These are phyloP conservation scores for Grantiella picta DNA, from an alignment of 2,113 vertebrate genomes.

Conservation along the genomic window DNA sequence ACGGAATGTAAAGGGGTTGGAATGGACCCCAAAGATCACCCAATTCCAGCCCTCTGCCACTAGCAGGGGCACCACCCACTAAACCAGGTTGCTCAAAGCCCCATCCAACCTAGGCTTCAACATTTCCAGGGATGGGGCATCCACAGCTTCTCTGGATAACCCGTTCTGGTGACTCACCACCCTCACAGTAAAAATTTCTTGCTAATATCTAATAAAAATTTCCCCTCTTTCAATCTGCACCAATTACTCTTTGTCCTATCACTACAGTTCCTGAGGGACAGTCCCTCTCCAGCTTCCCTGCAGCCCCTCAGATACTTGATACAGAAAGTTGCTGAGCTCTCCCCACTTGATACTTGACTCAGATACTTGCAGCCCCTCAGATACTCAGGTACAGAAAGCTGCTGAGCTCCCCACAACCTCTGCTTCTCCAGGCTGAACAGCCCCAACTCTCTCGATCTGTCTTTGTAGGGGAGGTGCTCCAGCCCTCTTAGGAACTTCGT, in stretches of 20 bases:
- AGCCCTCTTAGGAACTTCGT: neutral
- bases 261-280: neutral
- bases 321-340: neutral
- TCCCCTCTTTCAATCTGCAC: neutral
- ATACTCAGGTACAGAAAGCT: neutral
- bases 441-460: neutral
- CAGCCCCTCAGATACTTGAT: neutral
- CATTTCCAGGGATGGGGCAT: neutral
- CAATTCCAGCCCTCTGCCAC: neutral
- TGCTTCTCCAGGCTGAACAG: neutral
- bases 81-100: neutral
- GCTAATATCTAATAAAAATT: neutral
- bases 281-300: neutral
- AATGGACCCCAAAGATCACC: neutral
- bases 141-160: neutral
- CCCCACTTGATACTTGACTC: too few relatives aligned
- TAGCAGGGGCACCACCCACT: neutral
- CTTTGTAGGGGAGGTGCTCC: neutral
- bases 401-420: neutral
- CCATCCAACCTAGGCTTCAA: neutral
- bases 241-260: neutral
- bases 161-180: neutral
- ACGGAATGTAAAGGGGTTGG: neutral
- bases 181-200: neutral
- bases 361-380: neutral